These are phyloP conservation scores for Prochilodus magdalenae DNA, from an alignment of 2,113 vertebrate genomes.

Conservation along the genomic window DNA sequence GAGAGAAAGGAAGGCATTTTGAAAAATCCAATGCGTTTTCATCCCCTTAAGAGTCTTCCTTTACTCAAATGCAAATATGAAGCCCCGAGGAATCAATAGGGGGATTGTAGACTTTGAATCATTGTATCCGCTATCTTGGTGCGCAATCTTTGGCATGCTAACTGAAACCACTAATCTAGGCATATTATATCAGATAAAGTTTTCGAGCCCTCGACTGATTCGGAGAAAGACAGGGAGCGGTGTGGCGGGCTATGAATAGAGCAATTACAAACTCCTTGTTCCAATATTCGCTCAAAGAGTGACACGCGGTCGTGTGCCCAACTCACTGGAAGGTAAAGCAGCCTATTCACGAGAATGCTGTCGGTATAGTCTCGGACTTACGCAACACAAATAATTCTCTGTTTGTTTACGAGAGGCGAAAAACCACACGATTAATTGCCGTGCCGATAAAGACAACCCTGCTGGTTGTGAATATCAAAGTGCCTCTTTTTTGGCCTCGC, in stretches of 20 bases:
- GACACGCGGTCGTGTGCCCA: conserved; percentile 29
- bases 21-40: conserved; percentile 66
- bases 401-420: background rate
- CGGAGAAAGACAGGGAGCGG: conserved; percentile 67
- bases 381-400: background rate
- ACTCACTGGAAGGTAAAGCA: conserved; percentile 11
- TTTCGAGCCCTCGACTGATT: conserved; percentile 73
- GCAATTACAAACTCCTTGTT: conserved; percentile 68
- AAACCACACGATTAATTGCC: background rate
- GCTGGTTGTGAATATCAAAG: background rate
- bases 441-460: background rate
- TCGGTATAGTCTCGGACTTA: background rate
- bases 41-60: conserved; percentile 73
- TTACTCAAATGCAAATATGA: conserved; percentile 76
- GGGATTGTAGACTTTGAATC: conserved; percentile 70
- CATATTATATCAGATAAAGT: conserved; percentile 75
- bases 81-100: conserved; percentile 67
- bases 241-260: conserved; percentile 61
- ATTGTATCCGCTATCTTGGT: conserved; percentile 66
- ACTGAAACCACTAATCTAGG: conserved; percentile 77
- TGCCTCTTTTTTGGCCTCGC: background rate
- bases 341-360: conserved; percentile 3
- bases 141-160: conserved; percentile 72
- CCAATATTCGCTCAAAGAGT: conserved; percentile 59
- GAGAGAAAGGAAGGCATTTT: conserved; percentile 55